These are phyloP conservation scores for Amyelois transitella DNA, from an alignment of 1,140 invertebrate genomes.

Conservation along the genomic window DNA sequence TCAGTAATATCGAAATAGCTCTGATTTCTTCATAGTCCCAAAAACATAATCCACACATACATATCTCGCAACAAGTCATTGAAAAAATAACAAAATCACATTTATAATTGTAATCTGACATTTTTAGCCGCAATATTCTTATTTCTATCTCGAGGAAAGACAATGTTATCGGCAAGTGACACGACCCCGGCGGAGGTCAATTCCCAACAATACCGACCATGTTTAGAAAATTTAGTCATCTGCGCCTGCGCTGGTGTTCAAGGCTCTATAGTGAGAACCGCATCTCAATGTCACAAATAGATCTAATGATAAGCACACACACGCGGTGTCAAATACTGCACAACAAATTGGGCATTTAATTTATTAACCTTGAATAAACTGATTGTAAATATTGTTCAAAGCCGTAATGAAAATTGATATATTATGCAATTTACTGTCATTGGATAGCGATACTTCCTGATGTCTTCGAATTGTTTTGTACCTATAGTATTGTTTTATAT, in stretches of 20 bases:
- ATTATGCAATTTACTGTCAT: background rate
- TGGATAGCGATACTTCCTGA: background rate
- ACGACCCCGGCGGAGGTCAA: slow-evolving; percentile 17
- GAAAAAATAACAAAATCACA: background rate
- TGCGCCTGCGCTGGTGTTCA: slow-evolving; percentile 8
- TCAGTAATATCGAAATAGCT: no score
- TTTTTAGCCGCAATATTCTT: slow-evolving; percentile 2
- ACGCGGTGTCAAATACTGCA: background rate
- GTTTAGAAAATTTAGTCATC: slow-evolving; percentile 26
- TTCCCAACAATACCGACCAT: slow-evolving; percentile 15
- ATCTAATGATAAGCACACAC: slow-evolving; percentile 11
- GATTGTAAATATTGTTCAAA: background rate
- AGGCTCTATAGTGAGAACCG: slow-evolving; percentile 12
- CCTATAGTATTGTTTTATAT: no score
- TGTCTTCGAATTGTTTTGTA: background rate
- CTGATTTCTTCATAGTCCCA: no score
- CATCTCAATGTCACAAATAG: slow-evolving; percentile 15
- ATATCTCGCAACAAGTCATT: background rate
- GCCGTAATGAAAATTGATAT: background rate
- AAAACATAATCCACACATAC: no score
- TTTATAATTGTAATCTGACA: slow-evolving; percentile 14
- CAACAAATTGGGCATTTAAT: background rate
- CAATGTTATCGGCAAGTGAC: slow-evolving; percentile 15
- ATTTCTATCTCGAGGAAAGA: slow-evolving; percentile 9
- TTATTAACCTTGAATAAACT: background rate